Percentiles rank a stretch among this genome's conserved stretches.
Evolutionary conservation across 2,797 vertebrate species (phyloP).

Genomic region (Sarcophilus harrisii): DNA sequence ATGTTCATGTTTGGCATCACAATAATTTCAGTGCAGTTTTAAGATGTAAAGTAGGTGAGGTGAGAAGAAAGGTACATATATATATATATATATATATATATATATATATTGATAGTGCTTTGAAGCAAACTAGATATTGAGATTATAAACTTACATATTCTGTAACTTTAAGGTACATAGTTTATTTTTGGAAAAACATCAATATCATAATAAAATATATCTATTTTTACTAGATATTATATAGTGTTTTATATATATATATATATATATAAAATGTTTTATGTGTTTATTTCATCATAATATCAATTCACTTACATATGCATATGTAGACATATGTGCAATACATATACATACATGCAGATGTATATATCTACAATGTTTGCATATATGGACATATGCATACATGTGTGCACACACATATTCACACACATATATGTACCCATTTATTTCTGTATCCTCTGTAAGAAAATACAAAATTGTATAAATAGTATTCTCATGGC

Average conservation of each 20-base stretch:
- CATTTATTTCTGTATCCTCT: too few species aligned
- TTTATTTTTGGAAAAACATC: neutral
- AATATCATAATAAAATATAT: neutral
- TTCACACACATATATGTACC: too few species aligned
- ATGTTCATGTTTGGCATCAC: neutral
- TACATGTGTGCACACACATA: too few species aligned
- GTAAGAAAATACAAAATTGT: neutral
- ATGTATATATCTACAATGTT: neutral
- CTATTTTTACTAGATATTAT: too few species aligned
- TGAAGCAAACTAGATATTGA: too few species aligned
- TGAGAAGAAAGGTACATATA: too few species aligned
- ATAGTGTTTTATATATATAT: too few species aligned
- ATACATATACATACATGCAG: too few species aligned
- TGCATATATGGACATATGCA: neutral
- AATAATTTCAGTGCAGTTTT: too few species aligned
- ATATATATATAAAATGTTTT: too few species aligned
- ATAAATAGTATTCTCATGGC: neutral
- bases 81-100: neutral
- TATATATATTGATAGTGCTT: too few species aligned
- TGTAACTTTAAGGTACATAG: neutral
- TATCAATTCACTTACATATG: neutral
- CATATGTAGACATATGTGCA: neutral
- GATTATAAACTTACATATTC: neutral
- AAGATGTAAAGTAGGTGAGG: too few species aligned
- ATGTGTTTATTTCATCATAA: neutral